Evolutionary conservation across 2,888 invertebrate species (phyloP).

Genomic region (Habroteleia sp.): DNA sequence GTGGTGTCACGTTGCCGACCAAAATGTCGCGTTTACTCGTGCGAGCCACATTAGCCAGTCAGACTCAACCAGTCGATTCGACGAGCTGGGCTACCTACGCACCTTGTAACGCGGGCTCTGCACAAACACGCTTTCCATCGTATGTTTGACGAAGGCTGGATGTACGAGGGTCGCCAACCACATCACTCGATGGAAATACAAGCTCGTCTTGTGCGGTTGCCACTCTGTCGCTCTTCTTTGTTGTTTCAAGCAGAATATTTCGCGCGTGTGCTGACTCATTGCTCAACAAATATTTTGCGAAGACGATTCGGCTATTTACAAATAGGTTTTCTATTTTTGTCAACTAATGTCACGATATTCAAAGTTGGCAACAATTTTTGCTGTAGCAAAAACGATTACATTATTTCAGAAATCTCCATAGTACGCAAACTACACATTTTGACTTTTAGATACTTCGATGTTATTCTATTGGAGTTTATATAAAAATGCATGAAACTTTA

Average conservation of each 20-base stretch:
- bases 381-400: too few relatives aligned
- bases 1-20: slow-evolving; percentile 59
- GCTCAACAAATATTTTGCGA: slow-evolving; percentile 32
- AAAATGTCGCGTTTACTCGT: slow-evolving; percentile 63
- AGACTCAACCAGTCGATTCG: slow-evolving; percentile 65
- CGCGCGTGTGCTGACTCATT: slow-evolving; percentile 25
- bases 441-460: too few relatives aligned
- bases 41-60: slow-evolving; percentile 67
- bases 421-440: too few relatives aligned
- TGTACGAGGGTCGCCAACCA: slow-evolving; percentile 74
- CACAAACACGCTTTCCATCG: slow-evolving; percentile 69
- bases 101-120: slow-evolving; percentile 68
- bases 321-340: slow-evolving; percentile 2
- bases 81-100: slow-evolving; percentile 67
- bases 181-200: slow-evolving; percentile 78
- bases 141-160: slow-evolving; percentile 72
- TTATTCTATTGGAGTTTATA: too few relatives aligned
- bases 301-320: slow-evolving; percentile 18
- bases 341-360: not conserved
- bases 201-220: slow-evolving; percentile 63
- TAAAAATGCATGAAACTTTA: too few relatives aligned
- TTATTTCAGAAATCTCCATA: too few relatives aligned
- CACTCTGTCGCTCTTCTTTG: slow-evolving; percentile 38
- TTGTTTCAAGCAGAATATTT: slow-evolving; percentile 52
- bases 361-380: too few relatives aligned